These are phyloP conservation scores for Amorpha juglandis DNA, from an alignment of 2,888 invertebrate species.

Conservation along the genomic window DNA sequence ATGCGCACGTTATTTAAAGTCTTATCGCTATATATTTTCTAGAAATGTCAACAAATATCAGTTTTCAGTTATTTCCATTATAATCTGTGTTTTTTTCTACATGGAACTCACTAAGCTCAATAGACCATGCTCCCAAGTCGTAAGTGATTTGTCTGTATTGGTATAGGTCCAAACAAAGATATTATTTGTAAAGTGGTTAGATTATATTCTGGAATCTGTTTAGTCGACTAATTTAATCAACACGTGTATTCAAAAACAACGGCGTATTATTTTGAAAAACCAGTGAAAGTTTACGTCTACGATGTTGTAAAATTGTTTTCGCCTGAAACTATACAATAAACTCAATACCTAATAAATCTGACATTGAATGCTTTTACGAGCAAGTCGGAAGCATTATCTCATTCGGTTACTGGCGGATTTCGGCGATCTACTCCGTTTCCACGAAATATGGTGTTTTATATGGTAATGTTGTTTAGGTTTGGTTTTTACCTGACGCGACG, in stretches of 20 bases:
- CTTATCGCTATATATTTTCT: too few relatives aligned
- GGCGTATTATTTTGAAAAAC: constrained; percentile 29
- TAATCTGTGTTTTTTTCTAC: too few relatives aligned
- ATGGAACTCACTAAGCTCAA: too few relatives aligned
- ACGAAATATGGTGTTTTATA: not conserved
- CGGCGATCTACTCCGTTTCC: constrained; percentile 8
- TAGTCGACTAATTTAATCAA: not conserved
- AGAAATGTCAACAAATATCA: too few relatives aligned
- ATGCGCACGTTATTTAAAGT: too few relatives aligned
- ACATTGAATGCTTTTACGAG: constrained; percentile 45
- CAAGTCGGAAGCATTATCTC: constrained; percentile 37
- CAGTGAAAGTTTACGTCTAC: constrained; percentile 34
- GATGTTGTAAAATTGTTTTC: constrained; percentile 46
- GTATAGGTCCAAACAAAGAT: too few relatives aligned
- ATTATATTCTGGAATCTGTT: too few relatives aligned
- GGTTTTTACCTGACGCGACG: too few relatives aligned
- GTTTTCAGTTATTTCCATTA: too few relatives aligned
- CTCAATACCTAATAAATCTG: constrained; percentile 51
- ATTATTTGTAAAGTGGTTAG: too few relatives aligned
- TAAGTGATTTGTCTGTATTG: too few relatives aligned
- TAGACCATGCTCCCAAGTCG: too few relatives aligned
- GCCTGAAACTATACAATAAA: constrained; percentile 42
- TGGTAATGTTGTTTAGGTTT: not conserved
- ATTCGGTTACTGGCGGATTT: constrained; percentile 39
- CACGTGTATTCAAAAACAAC: constrained; percentile 19